Conservation (phyloP, 2,888 invertebrate species). For the Aspidiotus rigidus region DNA sequence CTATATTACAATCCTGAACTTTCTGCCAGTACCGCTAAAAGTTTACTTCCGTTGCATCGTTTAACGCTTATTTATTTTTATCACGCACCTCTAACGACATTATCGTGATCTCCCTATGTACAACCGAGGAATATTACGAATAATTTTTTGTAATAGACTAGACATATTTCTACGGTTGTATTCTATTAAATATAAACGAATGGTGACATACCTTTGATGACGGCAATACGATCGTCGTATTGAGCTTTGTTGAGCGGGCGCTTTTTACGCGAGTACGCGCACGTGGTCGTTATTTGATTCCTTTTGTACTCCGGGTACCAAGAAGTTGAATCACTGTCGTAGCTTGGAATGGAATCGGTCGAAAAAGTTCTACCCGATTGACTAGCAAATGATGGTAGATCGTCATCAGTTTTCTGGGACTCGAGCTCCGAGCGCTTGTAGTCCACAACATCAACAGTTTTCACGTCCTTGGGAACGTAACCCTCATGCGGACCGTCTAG, state of each 20-base stretch:
- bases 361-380: conserved; percentile 12
- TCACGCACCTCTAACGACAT: background rate
- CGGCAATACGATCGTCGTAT: conserved; percentile 18
- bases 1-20: too few species aligned
- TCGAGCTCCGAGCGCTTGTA: background rate
- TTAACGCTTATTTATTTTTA: background rate
- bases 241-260: conserved; percentile 11
- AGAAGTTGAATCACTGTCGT: conserved; percentile 9
- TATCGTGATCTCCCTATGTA: background rate
- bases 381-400: conserved; percentile 13
- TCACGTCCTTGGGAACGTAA: conserved; percentile 3
- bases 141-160: too few species aligned
- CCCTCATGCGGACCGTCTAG: background rate
- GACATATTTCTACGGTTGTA: background rate
- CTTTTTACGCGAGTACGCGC: background rate
- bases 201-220: conserved; percentile 16
- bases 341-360: conserved; percentile 11
- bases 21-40: too few species aligned
- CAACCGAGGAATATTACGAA: too few species aligned
- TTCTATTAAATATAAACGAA: background rate
- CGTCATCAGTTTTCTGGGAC: conserved; percentile 15
- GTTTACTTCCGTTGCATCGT: too few species aligned
- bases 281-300: conserved; percentile 3
- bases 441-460: conserved; percentile 7
- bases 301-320: conserved; percentile 22